Evolutionary conservation across 2,113 vertebrate genomes (phyloP).

Genomic region (Nothoprocta perdicaria): DNA sequence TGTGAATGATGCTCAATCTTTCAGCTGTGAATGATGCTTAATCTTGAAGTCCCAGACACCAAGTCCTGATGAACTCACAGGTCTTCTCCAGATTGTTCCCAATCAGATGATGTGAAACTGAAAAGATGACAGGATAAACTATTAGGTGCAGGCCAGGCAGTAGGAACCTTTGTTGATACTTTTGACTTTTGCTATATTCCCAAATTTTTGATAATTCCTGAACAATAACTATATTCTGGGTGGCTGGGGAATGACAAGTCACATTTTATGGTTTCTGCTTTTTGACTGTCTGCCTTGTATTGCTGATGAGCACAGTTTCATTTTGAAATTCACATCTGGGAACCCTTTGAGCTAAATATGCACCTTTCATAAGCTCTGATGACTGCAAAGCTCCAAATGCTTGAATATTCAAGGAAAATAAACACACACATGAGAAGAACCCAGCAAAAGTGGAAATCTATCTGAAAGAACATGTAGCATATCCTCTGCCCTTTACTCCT

Average conservation of each 20-base stretch:
- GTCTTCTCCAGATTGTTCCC: background rate
- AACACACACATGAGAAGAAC: constrained; percentile 52
- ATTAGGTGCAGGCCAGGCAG: background rate
- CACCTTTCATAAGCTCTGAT: constrained; percentile 69
- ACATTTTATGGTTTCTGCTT: constrained; percentile 47
- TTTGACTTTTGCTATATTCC: constrained; percentile 12
- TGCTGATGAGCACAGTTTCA: constrained; percentile 64
- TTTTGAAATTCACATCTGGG: constrained; percentile 71
- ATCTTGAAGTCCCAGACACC: background rate
- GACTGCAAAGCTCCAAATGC: constrained; percentile 57
- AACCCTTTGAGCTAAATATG: constrained; percentile 70
- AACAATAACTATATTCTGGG: constrained; percentile 54
- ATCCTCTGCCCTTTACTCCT: constrained; percentile 38
- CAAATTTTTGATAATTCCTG: constrained; percentile 19
- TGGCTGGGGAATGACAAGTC: constrained; percentile 49
- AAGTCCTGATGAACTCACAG: background rate
- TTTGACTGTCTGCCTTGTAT: constrained; percentile 62
- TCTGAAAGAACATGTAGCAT: constrained; percentile 41
- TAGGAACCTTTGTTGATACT: background rate
- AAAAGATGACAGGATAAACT: background rate
- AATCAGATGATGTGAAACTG: background rate
- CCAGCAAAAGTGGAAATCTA: constrained; percentile 52
- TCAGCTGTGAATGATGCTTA: constrained; percentile 35
- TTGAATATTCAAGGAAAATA: constrained; percentile 67
- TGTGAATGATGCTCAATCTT: constrained; percentile 5